These are phyloP conservation scores for Euwallacea fornicatus DNA, from an alignment of 1,140 invertebrate genomes.

Conservation along the genomic window DNA sequence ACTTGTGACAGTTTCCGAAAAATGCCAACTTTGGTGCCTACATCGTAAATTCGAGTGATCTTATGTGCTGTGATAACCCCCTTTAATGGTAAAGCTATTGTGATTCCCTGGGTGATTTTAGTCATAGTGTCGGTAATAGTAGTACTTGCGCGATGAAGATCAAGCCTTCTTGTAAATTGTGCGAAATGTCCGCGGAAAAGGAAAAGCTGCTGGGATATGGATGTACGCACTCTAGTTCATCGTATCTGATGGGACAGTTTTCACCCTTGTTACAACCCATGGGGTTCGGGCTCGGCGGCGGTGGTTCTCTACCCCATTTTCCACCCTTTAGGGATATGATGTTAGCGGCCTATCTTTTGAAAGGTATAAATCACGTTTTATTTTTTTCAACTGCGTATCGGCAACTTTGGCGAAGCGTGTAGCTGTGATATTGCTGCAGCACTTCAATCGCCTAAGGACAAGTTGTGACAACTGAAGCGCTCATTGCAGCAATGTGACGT, in stretches of 20 bases:
- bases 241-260: constrained; percentile 40
- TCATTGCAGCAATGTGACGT: no score
- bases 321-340: constrained; percentile 61
- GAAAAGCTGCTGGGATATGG: constrained; percentile 52
- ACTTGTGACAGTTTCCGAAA: no score
- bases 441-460: no score
- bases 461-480: no score
- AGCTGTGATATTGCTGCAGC: no score
- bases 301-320: constrained; percentile 48
- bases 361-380: constrained; percentile 42
- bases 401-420: no score
- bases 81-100: no score
- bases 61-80: background rate
- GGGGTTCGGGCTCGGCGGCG: constrained; percentile 51
- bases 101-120: no score
- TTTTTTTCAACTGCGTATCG: no score
- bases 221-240: constrained; percentile 49
- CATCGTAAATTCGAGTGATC: background rate
- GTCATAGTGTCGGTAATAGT: no score
- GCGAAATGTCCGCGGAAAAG: constrained; percentile 54
- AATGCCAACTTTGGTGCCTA: background rate
- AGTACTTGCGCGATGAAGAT: background rate
- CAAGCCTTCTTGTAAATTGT: constrained; percentile 54
- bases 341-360: constrained; percentile 59
- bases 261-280: constrained; percentile 47